Evolutionary conservation across 2,888 invertebrate genomes (phyloP), one percentile per base, ranked within the genome.

Genomic region (Taphrorychus bicolor): DNA sequence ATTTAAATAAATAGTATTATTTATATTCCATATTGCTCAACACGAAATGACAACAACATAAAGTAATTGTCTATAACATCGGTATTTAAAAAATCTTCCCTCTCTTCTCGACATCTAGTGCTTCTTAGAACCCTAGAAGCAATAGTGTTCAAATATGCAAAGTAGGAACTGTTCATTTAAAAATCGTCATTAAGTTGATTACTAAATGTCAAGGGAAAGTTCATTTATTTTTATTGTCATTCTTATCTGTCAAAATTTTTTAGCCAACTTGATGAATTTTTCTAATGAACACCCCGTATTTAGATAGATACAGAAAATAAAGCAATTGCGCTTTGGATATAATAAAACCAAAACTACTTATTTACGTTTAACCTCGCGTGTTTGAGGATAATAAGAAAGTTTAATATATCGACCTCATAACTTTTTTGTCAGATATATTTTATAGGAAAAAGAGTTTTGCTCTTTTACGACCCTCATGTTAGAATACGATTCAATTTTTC

Each of bases 1-100:
- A 58, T 32, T 63, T 32, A 32, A 63, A 48, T 9, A 48, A 48
- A 48, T 3, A 14, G 2, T 18, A 48, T 48, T 48, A 16, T 16
- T 48, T 48, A 19, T 18, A n/a, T 17, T 16, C 48, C 16, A 48
- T 48, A 18, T 5, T 16, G 48, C 48, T n/a, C n/a, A n/a, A n/a
- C n/a, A n/a, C n/a, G n/a, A n/a, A 45, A 48, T 18, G 16, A 48
- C 16, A n/a, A 9, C 16, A 48, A 48, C 32, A 32, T 32, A 32
- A 32, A 32, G 32, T 3, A 32, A 32, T 32, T 32, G 11, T 32
- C 11, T 11, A 32, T 1, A 32, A 11, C 32, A 32, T 11, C 32
- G 7, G n/a, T 11, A 32, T 32, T 32, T 32, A 2, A 7, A 2
- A 32, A 11, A 32, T 32, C 32, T 32, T 32, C 32, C 32, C n/a